Conservation (phyloP, 2,888 invertebrate species). For the Himalopsyche kuldschensis region DNA sequence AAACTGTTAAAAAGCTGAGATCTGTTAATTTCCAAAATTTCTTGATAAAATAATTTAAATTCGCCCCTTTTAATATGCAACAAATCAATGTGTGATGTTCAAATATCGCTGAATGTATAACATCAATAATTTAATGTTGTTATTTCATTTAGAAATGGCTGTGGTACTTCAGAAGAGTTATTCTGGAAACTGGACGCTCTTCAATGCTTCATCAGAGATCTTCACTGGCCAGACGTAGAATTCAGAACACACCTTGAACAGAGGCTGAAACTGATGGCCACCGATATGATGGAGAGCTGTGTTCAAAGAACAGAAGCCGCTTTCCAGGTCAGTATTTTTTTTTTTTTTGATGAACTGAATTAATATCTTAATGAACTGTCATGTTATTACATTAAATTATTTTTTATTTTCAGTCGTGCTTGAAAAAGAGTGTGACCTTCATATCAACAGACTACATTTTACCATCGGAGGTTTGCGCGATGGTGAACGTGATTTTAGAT, state of each 20-base stretch:
- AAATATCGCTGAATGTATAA: neutral
- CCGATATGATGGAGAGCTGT: constrained; percentile 99
- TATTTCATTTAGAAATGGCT: constrained; percentile 75
- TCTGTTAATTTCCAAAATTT: too few species aligned
- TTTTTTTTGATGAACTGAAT: neutral
- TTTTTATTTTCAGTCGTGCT: constrained; percentile 69
- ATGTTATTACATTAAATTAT: neutral
- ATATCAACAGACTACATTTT: constrained; percentile 97
- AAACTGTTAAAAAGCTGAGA: too few species aligned
- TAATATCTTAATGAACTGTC: neutral
- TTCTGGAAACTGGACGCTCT: constrained; percentile 99
- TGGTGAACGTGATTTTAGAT: constrained; percentile 98
- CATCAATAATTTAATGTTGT: neutral
- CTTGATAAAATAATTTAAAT: too few species aligned
- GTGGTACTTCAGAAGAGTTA: constrained; percentile 96
- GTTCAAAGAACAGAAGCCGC: constrained; percentile 87
- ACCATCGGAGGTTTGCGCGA: constrained; percentile 97
- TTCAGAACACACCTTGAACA: constrained; percentile 96
- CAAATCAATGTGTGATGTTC: too few species aligned
- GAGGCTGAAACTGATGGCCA: constrained; percentile 94
- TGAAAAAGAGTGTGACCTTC: constrained; percentile 90
- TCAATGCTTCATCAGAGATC: constrained; percentile 95
- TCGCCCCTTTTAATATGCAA: too few species aligned
- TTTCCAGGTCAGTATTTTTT: constrained; percentile 61
- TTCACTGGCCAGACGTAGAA: constrained; percentile 99